Evolutionary conservation across 2,888 invertebrate species (phyloP), one percentile per base, ranked within the genome.

Genomic region (Allygus modestus): DNA sequence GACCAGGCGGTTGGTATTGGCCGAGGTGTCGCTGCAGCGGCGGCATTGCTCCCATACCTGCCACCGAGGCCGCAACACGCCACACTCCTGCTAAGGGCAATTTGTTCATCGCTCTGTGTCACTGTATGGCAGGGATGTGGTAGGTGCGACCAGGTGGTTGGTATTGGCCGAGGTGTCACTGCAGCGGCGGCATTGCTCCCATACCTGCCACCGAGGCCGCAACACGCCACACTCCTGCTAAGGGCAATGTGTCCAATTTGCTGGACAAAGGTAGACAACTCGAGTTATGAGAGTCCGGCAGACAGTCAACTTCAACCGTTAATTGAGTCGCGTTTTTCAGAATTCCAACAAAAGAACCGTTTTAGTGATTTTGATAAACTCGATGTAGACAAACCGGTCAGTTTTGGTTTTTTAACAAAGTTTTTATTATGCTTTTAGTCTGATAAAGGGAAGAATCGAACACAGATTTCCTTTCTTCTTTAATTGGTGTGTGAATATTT

Each of bases 201-300:
- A 51, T 51, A 51, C 1, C 15, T 5, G 12, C 23, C 20, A 1
- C 7, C 65, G 65, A 65, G 65, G 65, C 31, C 65, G 15, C 65
- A 0, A 0, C 28, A 31, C 58, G 15, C 65, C 9, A 0, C 28
- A 31, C 58, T 58, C 58, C 58, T 58, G 58, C 23, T 65, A 65
- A 65, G 58, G 51, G 58, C 58, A 65, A 65, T 28, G 28, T 65
- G 65, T 9, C 65, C 65, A 65, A 65, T 65, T 65, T 65, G 65
- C 65, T 65, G 65, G 65, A 65, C 65, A 65, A 65, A 65, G 65
- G 65, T 65, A 15, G 65, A 65, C 65, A 65, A 65, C 65, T 65
- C 65, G 65, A 65, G 54, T 54, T 65, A 31, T 65, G 65, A 65
- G 54, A 17, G 12, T 7, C 46, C 9, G 46, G 17, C 46, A 15